Percentiles rank a stretch among this genome's conserved stretches.
Conservation (phyloP, 2,888 invertebrate genomes). For the Amblyjoppa proteus region DNA sequence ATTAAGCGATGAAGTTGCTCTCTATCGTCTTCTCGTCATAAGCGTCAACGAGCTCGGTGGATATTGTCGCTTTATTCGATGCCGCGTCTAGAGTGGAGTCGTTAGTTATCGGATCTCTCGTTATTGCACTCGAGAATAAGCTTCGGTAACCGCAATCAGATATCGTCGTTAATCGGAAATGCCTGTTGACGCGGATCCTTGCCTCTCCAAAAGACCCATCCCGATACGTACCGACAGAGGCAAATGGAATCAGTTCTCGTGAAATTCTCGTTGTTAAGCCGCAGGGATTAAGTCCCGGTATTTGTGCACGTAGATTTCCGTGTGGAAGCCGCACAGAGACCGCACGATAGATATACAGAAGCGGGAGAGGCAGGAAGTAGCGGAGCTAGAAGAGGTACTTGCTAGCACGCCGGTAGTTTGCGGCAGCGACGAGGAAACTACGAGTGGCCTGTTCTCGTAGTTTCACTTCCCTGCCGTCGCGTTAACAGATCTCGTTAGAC, state of each 20-base stretch:
- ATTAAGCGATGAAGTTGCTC: slow-evolving; percentile 14
- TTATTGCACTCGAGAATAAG: slow-evolving; percentile 37
- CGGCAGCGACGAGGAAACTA: slow-evolving; percentile 17
- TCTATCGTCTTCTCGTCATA: slow-evolving; percentile 9
- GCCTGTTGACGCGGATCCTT: slow-evolving; percentile 31
- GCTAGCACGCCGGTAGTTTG: slow-evolving; percentile 40
- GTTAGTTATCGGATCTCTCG: slow-evolving; percentile 50
- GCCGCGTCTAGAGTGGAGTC: slow-evolving; percentile 39
- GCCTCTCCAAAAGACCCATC: slow-evolving; percentile 1
- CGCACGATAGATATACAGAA: slow-evolving; percentile 2
- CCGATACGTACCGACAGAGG: neutral
- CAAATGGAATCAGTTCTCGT: slow-evolving; percentile 16
- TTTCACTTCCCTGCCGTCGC: slow-evolving; percentile 14
- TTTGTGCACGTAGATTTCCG: neutral
- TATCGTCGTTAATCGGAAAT: slow-evolving; percentile 34
- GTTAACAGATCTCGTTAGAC: slow-evolving; percentile 48
- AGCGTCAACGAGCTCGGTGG: slow-evolving; percentile 54
- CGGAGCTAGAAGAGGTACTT: slow-evolving; percentile 33
- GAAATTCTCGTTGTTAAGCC: slow-evolving; percentile 25
- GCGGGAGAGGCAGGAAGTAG: slow-evolving; percentile 16
- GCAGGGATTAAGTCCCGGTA: slow-evolving; percentile 9
- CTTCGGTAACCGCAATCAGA: slow-evolving; percentile 7
- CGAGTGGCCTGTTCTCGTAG: slow-evolving; percentile 28
- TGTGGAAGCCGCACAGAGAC: neutral
- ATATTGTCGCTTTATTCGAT: slow-evolving; percentile 53